Base-by-base conservation (phyloP, 2,888 invertebrate genomes). In the Ennomos quercinarius region DNA sequence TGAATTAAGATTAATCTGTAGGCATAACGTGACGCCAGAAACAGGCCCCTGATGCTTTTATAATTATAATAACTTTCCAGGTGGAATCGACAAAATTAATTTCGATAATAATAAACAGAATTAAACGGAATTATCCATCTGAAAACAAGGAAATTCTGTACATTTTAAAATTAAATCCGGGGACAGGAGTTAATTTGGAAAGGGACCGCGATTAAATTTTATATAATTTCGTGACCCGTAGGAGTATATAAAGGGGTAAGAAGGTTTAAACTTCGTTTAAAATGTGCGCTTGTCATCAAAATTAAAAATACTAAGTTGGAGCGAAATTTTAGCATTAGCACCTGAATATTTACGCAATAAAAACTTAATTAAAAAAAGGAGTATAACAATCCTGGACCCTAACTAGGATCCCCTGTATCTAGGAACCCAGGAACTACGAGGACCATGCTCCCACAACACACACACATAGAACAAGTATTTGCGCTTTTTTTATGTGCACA, bases 161-260 rank as follows among this genome's bases (percentile, higher is more conserved):
- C 53, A 59, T 54, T 41, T 54, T 59, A 59, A 59, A 54, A 49
- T 44, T 54, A 11, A 42, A 36, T 35, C 50, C 41, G 48, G 43
- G 42, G 53, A 37, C 47, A 40, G 47, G 27, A 54, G 59, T 59
- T 59, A 59, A 59, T 59, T 59, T 49, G 10, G n/a, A 34, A 13
- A 53, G 53, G 53, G 53, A 44, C 49, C 43, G 47, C 53, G 45
- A 59, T 59, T 54, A 53, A 54, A 59, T 59, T 59, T 59, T 45
- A 59, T 59, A 49, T 49, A 59, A 59, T 54, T 54, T 49, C 17
- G 40, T 35, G 44, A 45, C 51, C 51, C 47, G 46, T 13, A 34
- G 35, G 38, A 51, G 59, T 49, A 59, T 59, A 27, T 17, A 49
- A 59, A 49, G 44, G 51, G 47, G 47, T 54, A 43, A 38, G n/a